Base-by-base conservation (phyloP, 1,140 invertebrate species). In the Zaprionus camerounensis region DNA sequence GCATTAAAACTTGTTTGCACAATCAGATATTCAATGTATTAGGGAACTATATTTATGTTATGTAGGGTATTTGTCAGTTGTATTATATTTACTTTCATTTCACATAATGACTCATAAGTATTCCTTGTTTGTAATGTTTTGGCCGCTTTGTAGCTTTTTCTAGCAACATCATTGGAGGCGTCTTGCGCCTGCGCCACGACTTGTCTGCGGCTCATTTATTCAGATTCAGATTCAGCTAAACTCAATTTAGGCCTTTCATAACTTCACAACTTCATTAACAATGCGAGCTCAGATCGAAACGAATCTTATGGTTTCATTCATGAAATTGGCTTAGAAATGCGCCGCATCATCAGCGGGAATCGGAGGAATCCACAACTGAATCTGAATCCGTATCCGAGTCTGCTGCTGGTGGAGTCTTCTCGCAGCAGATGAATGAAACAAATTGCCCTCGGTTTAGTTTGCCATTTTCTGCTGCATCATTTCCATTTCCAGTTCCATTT, bases 381-480 rank as follows among this genome's bases (percentile, higher is more conserved):
- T 34, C 31, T 34, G 31, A 34, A 34, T 34, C 36, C 13, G 41
- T 17, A 46, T 46, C 7, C 6, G 41, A 46, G 5, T 44, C 41
- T 17, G 41, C 41, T 44, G 76, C 41, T 17, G 41, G 15, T 44
- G 71, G 7, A 46, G 5, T 44, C 41, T 17, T n/a, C 41, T 44
- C 71, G 78, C 53, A 72, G 69, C 80, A 34, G 75, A 79, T 86
- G 84, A 80, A 80, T 80, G 64, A 78, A 88, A 84, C 84, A 88
- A 88, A 87, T 88, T 88, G 78, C 78, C 72, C 75, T 76, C 80
- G 65, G 59, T 31, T 55, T 63, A 56, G 22, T 65, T 55, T 67
- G 62, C 56, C 61, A 77, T 73, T 84, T 87, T 84, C 55, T 84
- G 84, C 84, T 84, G 85, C 67, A 84, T 87, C 84, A 87, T 88